These are phyloP conservation scores for Dyspetes luteomarginatus DNA, from an alignment of 2,888 invertebrate genomes.

Conservation along the genomic window DNA sequence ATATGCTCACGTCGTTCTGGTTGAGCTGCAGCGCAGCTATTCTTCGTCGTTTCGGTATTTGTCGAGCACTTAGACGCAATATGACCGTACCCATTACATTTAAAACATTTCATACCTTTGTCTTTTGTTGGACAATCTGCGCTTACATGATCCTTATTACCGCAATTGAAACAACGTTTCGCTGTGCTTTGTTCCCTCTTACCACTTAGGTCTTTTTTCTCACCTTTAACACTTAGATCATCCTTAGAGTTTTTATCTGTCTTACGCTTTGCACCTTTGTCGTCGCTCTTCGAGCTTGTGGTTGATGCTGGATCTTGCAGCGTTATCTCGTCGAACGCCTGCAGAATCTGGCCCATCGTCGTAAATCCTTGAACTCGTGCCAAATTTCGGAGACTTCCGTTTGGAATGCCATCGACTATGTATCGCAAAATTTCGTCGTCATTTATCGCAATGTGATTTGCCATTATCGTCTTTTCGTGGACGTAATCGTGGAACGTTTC, in stretches of 20 bases:
- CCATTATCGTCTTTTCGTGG: constrained; percentile 57
- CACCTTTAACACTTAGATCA: background rate
- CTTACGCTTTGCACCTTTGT: background rate
- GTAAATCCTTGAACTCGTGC: constrained; percentile 38
- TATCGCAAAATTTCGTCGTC: constrained; percentile 39
- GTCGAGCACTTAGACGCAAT: constrained; percentile 45
- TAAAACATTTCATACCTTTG: constrained; percentile 55
- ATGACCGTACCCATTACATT: constrained; percentile 50
- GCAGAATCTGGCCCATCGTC: constrained; percentile 39
- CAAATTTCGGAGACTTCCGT: constrained; percentile 37
- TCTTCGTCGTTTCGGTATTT: background rate
- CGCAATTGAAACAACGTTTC: constrained; percentile 53
- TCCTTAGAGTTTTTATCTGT: background rate
- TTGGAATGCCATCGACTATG: constrained; percentile 36
- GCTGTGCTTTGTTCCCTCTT: background rate
- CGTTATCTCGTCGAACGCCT: constrained; percentile 27
- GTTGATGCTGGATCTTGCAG: background rate
- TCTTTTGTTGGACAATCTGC: constrained; percentile 41
- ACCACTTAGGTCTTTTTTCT: constrained; percentile 2
- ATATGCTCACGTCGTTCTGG: background rate
- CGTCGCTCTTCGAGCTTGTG: background rate
- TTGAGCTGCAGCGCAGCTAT: background rate
- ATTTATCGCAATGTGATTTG: constrained; percentile 46
- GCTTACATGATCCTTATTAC: constrained; percentile 38
- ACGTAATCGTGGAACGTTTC: constrained; percentile 59